A percentile compares a stretch with the other conserved stretches of the same genome.
Evolutionary conservation across 1,140 invertebrate species (phyloP).

Genomic region (Arion vulgaris): DNA sequence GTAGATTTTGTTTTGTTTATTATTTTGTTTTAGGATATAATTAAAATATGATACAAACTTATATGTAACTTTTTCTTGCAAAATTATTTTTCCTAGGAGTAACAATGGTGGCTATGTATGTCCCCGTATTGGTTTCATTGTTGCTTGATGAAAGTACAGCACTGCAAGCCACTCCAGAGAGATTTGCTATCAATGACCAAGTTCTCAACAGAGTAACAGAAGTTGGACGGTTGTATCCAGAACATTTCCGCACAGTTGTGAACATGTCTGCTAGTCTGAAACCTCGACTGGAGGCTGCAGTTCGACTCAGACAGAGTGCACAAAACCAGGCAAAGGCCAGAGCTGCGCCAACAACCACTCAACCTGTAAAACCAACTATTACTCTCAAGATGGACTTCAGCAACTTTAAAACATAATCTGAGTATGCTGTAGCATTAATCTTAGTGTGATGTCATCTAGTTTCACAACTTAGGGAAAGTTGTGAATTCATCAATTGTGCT

Average conservation of each 20-base stretch:
- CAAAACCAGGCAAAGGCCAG: slow-evolving; percentile 69
- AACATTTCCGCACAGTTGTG: slow-evolving; percentile 94
- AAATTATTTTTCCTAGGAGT: slow-evolving; percentile 83
- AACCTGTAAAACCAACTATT: slow-evolving; percentile 84
- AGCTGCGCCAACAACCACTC: slow-evolving; percentile 70
- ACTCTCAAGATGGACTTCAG: slow-evolving; percentile 97
- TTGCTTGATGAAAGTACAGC: slow-evolving; percentile 81
- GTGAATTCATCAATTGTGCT: too few species aligned
- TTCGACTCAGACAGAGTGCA: slow-evolving; percentile 78
- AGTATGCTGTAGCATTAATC: neutral
- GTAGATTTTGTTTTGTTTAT: too few species aligned
- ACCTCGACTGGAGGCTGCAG: slow-evolving; percentile 86
- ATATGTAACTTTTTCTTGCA: too few species aligned
- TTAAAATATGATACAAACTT: too few species aligned
- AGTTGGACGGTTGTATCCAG: slow-evolving; percentile 84
- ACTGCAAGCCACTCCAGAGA: slow-evolving; percentile 78
- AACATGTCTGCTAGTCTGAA: slow-evolving; percentile 84
- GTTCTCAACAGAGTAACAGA: slow-evolving; percentile 90
- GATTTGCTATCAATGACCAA: slow-evolving; percentile 84
- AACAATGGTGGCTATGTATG: slow-evolving; percentile 87
- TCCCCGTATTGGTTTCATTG: slow-evolving; percentile 90
- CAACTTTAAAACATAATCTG: slow-evolving; percentile 78
- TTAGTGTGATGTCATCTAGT: too few species aligned
- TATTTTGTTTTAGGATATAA: too few species aligned
- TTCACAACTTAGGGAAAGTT: too few species aligned